Conservation (phyloP, 2,113 vertebrate species). For the Chiloscyllium plagiosum region DNA sequence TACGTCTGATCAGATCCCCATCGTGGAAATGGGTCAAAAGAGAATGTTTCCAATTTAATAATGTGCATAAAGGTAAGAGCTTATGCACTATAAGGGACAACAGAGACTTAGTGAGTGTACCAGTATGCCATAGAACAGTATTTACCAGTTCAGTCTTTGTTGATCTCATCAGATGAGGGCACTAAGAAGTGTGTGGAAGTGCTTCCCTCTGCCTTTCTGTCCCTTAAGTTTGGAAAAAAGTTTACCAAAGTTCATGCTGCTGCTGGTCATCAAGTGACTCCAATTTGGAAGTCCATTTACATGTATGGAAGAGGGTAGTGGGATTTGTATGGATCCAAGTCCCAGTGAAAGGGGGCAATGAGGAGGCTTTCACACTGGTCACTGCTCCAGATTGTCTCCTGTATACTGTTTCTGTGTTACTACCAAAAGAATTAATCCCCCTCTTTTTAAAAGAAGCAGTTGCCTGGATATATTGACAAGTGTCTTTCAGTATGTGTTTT, state of each 20-base stretch:
- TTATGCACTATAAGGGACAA: background rate
- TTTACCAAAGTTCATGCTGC: background rate
- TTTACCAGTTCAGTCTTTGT: background rate
- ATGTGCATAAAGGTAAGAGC: background rate
- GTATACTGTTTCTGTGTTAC: background rate
- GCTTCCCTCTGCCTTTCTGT: background rate
- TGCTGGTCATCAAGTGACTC: too few relatives aligned
- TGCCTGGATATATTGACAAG: background rate
- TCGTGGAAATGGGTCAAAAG: background rate
- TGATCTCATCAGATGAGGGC: background rate
- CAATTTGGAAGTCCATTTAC: background rate
- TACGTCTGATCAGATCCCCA: background rate
- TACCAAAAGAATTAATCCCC: background rate
- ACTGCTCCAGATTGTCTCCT: background rate
- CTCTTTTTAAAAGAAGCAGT: background rate
- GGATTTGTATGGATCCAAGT: background rate
- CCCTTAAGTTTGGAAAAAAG: background rate
- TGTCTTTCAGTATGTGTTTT: slow-evolving; percentile 35
- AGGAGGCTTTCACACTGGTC: background rate
- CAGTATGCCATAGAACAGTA: too few relatives aligned
- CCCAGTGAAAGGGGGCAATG: background rate
- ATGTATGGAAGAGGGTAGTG: background rate
- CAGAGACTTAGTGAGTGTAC: background rate
- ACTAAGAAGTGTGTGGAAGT: background rate
- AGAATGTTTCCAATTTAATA: background rate